These are phyloP conservation scores for Apus apus DNA, from an alignment of 2,113 vertebrate genomes.

Conservation along the genomic window DNA sequence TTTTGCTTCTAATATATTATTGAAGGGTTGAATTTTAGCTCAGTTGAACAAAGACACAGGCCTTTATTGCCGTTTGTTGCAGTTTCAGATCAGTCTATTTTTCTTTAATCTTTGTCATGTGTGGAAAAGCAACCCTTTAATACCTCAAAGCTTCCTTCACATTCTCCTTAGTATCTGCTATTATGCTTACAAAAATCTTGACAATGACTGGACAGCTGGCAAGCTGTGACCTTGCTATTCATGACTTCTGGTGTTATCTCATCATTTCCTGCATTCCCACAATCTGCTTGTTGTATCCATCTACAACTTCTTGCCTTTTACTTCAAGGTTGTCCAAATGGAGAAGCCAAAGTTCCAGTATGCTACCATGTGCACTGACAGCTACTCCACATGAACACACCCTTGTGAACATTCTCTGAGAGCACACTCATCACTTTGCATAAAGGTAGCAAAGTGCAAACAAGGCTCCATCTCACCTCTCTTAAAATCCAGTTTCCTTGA, in stretches of 20 bases:
- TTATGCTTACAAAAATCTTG: neutral
- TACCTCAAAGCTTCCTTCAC: neutral
- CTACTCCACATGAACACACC: neutral
- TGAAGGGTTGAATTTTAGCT: neutral
- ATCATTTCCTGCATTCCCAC: neutral
- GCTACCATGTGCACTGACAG: neutral
- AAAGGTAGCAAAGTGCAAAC: neutral
- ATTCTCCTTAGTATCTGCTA: neutral
- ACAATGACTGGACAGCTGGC: neutral
- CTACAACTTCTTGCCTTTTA: neutral
- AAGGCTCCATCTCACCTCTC: neutral
- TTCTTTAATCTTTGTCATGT: neutral
- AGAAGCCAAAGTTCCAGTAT: neutral
- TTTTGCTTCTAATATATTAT: neutral
- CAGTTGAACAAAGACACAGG: neutral
- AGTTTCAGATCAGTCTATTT: neutral
- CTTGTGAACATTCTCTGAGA: rapidly evolving
- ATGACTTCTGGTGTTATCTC: neutral
- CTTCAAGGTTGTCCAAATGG: neutral
- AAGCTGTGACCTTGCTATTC: neutral
- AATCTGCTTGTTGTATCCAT: neutral
- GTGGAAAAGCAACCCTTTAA: neutral
- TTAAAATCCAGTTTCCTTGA: neutral
- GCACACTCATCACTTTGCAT: neutral
- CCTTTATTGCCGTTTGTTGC: neutral